Evolutionary conservation across 2,797 vertebrate genomes (phyloP), one percentile per base, ranked within the genome.

Genomic region (Esox masquinongy): DNA sequence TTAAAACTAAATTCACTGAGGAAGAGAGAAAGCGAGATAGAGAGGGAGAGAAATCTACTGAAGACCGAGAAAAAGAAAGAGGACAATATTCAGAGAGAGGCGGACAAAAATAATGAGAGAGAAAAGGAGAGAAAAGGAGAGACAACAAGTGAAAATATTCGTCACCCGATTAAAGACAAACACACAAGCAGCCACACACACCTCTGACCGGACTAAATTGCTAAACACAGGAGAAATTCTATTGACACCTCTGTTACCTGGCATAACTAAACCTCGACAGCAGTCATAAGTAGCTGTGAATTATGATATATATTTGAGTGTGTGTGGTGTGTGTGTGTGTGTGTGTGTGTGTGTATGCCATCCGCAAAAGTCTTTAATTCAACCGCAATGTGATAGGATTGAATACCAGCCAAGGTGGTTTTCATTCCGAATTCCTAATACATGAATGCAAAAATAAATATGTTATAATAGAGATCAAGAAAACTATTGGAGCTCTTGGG

Each of bases 351-450:
- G 63, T 75, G 72, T 72, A 73, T 77, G 79, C 77, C 74, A 83
- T 82, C 82, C 79, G 56, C 72, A 73, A 79, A 82, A n/a, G n/a
- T n/a, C n/a, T n/a, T n/a, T n/a, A n/a, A n/a, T n/a, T n/a, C n/a
- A n/a, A n/a, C n/a, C n/a, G n/a, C n/a, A n/a, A n/a, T n/a, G n/a
- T 47, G 6, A 47, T 47, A 47, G 11, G 43, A 47, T 47, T 47
- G 43, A 47, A 47, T 11, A 47, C 9, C 43, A 12, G 12, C 43
- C 43, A 75, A 81, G 83, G 85, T 83, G 84, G 74, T 83, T 79
- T 83, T 78, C 82, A 90, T 88, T 84, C 83, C 76, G 73, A 84
- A 82, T 82, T 3, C 7, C 36, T 86, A 87, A 86, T 86, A 84
- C 79, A 89, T 77, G 83, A 84, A 77, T 71, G 81, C 84, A 75